phyloP scores from a whole-genome alignment of 2,888 invertebrate species.

The Leptopterna dolabrata region DNA sequence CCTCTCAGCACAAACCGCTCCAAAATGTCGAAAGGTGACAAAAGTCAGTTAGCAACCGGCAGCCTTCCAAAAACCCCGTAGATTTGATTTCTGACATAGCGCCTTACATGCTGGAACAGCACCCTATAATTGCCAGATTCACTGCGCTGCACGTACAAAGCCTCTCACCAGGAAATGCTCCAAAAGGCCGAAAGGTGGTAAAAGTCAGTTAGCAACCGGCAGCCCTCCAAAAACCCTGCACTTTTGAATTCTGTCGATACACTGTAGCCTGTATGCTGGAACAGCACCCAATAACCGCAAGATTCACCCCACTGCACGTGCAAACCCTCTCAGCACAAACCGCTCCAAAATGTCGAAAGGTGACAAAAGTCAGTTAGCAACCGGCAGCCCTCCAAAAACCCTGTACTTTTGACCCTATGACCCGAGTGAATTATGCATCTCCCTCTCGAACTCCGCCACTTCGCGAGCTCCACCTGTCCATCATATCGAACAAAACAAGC shows the following conservation, averaged over 20 bases:
- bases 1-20: no score
- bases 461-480: constrained; percentile 16
- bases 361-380: background rate
- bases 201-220: background rate
- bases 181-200: background rate
- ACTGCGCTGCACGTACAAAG: no score
- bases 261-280: no score
- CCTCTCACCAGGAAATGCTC: no score
- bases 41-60: background rate
- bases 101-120: no score
- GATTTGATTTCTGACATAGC: no score
- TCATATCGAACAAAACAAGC: constrained; percentile 21
- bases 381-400: background rate
- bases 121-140: no score
- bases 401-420: constrained; percentile 24
- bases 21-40: background rate
- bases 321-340: no score
- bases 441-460: background rate
- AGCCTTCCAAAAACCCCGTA: background rate
- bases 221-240: background rate
- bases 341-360: background rate
- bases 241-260: no score
- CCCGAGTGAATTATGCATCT: constrained; percentile 11
- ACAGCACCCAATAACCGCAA: no score
- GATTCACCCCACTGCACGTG: no score